These are phyloP conservation scores for Erpornis zantholeuca DNA, from an alignment of 2,113 vertebrate species.

Conservation along the genomic window DNA sequence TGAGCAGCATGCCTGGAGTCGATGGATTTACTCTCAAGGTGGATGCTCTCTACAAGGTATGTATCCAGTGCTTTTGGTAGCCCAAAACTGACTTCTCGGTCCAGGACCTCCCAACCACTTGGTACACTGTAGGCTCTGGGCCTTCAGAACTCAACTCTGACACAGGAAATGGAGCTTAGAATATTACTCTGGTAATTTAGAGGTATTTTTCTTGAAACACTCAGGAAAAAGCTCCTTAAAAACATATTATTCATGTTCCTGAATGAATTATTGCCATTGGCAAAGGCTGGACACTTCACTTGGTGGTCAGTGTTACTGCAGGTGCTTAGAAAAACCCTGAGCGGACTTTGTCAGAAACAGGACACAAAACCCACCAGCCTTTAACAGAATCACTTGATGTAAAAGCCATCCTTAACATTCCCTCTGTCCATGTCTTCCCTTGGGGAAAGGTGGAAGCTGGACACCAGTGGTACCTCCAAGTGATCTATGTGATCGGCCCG, in stretches of 20 bases:
- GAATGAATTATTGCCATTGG: background rate
- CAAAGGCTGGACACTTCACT: background rate
- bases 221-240: background rate
- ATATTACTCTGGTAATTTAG: background rate
- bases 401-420: rapidly evolving
- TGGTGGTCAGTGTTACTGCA: background rate
- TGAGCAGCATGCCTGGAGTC: constrained; percentile 88
- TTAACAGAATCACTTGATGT: too few relatives aligned
- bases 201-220: background rate
- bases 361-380: background rate
- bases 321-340: background rate
- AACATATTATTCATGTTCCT: background rate
- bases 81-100: background rate
- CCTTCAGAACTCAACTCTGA: background rate
- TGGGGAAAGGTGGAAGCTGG: constrained; percentile 91
- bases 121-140: background rate
- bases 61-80: background rate
- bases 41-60: constrained; percentile 94
- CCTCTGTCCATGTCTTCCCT: background rate
- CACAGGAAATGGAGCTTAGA: background rate
- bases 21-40: constrained; percentile 97
- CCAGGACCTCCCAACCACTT: background rate
- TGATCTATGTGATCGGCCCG: constrained; percentile 93
- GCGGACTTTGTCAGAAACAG: background rate
- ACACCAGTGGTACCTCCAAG: constrained; percentile 98